Evolutionary conservation across 2,888 invertebrate species (phyloP), one percentile per base, ranked within the genome.

Genomic region (Lottia gigantea): DNA sequence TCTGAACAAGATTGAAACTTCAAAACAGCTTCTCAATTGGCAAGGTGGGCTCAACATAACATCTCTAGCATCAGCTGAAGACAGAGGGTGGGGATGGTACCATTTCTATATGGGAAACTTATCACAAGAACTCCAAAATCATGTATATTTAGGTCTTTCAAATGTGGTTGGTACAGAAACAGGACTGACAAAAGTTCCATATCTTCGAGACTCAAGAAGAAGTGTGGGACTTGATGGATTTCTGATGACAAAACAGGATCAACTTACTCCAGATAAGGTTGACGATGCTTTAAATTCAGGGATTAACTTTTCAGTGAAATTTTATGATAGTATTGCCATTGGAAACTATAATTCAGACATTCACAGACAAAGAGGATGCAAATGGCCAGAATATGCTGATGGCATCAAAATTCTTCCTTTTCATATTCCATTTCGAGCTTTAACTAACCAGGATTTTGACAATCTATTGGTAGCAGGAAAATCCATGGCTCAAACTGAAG

Each of bases 381-480:
- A 62, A 19, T 73, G 64, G 64, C 74, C 76, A 3, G 23, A 25
- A n/a, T 76, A 76, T 40, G 55, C 74, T 7, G 69, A 66, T 23
- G 61, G 69, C n/a, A 63, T 46, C 14, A 14, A 61, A 45, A 73
- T 73, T n/a, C 16, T 69, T 16, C 71, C 71, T n/a, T 76, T 68
- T 47, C 69, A 74, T 40, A 76, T 74, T 31, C 74, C 76, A 16
- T 76, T 73, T 46, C 71, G 74, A 19, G 71, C 76, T 0, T 70
- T 76, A 16, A 73, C 76, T 26, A 76, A 74, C 64, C 55, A 45
- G 15, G 71, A 71, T 25, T 71, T 71, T 26, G 70, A 72, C 26
- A 76, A 76, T 62, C 68, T 76, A 11, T 66, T 76, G 46, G 76
- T 76, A 26, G 74, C 74, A 46, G 76, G 76, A 0, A 74, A 73